A percentile compares a stretch with the other conserved stretches of the same genome.
Evolutionary conservation across 2,113 vertebrate species (phyloP).

Genomic region (Hylia prasina): DNA sequence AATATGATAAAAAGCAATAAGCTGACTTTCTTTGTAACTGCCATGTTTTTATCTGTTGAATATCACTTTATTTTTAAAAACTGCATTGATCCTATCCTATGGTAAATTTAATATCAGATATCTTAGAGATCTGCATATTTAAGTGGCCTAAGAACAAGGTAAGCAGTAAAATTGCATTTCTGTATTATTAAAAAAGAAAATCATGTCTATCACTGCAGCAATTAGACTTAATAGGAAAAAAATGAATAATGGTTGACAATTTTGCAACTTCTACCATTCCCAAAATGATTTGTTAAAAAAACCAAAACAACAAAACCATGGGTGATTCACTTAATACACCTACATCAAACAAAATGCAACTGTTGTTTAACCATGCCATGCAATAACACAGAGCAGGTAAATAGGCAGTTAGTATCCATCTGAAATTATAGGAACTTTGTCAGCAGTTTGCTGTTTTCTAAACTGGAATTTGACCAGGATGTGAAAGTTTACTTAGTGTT

Average conservation of each 20-base stretch:
- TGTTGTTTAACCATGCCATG: not conserved
- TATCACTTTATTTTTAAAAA: not conserved
- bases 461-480: slow-evolving; percentile 16
- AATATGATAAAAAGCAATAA: not conserved
- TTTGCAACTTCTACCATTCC: not conserved
- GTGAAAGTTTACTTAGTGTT: not conserved
- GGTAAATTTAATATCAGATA: not conserved
- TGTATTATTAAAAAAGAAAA: no score
- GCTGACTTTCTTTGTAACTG: not conserved
- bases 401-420: not conserved
- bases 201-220: not conserved
- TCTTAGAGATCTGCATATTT: not conserved
- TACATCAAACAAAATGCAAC: not conserved
- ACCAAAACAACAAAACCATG: not conserved
- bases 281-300: not conserved
- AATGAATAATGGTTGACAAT: not conserved
- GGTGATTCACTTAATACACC: not conserved
- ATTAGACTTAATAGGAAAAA: not conserved
- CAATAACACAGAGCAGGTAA: not conserved
- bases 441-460: not conserved
- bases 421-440: not conserved
- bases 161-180: not conserved
- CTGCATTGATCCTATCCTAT: not conserved
- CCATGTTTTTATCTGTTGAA: not conserved
- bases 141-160: not conserved